Conservation (phyloP, 1,140 invertebrate genomes). For the Coenobita brevimanus region DNA sequence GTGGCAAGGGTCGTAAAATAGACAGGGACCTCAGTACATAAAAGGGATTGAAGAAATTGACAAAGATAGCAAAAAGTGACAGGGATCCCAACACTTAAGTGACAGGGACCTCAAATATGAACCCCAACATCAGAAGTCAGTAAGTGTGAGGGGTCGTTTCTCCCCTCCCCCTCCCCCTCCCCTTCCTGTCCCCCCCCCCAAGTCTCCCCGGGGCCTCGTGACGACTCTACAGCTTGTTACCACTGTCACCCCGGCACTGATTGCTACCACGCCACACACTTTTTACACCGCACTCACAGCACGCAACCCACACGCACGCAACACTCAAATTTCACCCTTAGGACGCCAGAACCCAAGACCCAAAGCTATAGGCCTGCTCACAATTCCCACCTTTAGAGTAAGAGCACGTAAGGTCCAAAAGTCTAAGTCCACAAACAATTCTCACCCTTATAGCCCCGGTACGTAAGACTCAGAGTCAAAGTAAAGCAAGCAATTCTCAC, state of each 20-base stretch:
- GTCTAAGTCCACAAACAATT: slow-evolving; percentile 13
- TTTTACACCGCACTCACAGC: slow-evolving; percentile 50
- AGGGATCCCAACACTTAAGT: not conserved
- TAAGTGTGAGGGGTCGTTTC: not conserved
- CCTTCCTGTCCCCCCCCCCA: not conserved
- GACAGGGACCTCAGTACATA: too few relatives aligned
- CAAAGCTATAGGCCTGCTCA: too few relatives aligned
- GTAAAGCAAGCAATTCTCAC: slow-evolving; percentile 1
- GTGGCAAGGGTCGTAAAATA: too few relatives aligned
- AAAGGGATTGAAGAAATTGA: too few relatives aligned
- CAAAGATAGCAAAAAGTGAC: not conserved
- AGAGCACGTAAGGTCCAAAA: not conserved
- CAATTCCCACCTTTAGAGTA: too few relatives aligned
- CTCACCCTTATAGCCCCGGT: not conserved
- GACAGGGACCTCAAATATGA: not conserved
- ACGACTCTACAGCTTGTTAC: slow-evolving; percentile 64
- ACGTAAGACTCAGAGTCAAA: slow-evolving; percentile 13
- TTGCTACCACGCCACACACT: slow-evolving; percentile 50
- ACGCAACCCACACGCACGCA: not conserved
- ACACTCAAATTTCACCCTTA: slow-evolving; percentile 23
- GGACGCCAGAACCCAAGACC: not conserved
- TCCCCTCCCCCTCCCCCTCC: not conserved
- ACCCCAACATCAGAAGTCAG: not conserved
- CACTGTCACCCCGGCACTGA: slow-evolving; percentile 61
- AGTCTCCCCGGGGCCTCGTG: slow-evolving; percentile 46